phyloP scores from a whole-genome alignment of 2,888 invertebrate species.

The Linnaemya vulpina region DNA sequence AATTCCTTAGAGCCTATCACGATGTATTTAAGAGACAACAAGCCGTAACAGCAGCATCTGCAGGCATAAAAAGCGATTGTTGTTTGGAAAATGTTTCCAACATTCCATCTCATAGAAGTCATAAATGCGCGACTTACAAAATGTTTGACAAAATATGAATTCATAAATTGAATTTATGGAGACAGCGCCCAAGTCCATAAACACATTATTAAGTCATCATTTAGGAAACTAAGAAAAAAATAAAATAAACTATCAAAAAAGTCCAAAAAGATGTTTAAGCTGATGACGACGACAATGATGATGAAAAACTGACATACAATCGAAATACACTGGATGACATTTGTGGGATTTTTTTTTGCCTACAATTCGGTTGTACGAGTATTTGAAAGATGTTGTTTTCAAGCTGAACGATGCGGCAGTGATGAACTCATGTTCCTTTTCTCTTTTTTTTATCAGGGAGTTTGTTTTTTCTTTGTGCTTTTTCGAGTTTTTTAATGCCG shows the following conservation, averaged over 20 bases:
- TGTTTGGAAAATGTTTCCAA: constrained; percentile 56
- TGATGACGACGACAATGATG: constrained; percentile 20
- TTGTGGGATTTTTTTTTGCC: constrained; percentile 67
- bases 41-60: constrained; percentile 53
- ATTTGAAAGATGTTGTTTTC: constrained; percentile 21
- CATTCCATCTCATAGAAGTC: constrained; percentile 70
- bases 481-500: constrained; percentile 21
- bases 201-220: constrained; percentile 73
- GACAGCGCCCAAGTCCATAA: constrained; percentile 70
- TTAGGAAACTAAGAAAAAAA: constrained; percentile 61
- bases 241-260: not conserved
- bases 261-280: constrained; percentile 1
- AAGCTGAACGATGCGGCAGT: not conserved
- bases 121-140: constrained; percentile 72
- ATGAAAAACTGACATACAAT: constrained; percentile 53
- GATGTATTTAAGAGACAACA: constrained; percentile 9
- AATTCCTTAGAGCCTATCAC: constrained; percentile 18
- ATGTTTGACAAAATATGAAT: constrained; percentile 73
- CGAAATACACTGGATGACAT: constrained; percentile 65
- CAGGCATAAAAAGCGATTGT: constrained; percentile 28
- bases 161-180: constrained; percentile 72
- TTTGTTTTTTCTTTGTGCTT: too few relatives aligned
- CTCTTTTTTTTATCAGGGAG: constrained; percentile 5
- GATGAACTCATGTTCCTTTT: constrained; percentile 2
- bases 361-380: not conserved